Evolutionary conservation across 2,888 invertebrate species (phyloP), one percentile per base, ranked within the genome.

Genomic region (Reticulitermes lucifugus): DNA sequence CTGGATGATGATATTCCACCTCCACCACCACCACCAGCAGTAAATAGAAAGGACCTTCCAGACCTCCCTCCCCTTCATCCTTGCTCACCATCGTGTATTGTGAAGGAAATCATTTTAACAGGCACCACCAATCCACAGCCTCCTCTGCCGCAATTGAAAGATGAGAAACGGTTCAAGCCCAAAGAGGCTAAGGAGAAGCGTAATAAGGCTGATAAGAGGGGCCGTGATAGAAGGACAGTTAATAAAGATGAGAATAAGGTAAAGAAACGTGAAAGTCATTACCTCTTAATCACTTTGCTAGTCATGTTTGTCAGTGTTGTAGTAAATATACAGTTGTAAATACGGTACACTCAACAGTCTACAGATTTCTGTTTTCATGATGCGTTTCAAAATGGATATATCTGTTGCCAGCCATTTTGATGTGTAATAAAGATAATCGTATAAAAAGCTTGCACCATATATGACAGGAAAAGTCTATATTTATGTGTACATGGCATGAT

Each of bases 181-280:
- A 90, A 90, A 88, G 90, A 90, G 86, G 89, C 88, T 70, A 91
- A 91, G 88, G 90, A 91, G 83, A 90, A 91, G 88, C 90, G 89
- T 86, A 90, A 90, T 88, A 90, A 91, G 87, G 89, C 90, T 41
- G 90, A 90, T 87, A 90, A 90, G 88, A 90, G 89, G 85, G 89
- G 89, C 82, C 89, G 87, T 87, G 89, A 88, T 87, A 87, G 85
- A 88, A 88, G 88, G 88, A 65, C 25, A 65, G 84, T 81, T 83
- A 84, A 70, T 83, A 87, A 87, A 86, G 87, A 86, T 59, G 86
- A 86, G 22, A 83, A 80, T 25, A 87, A 87, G 86, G 86, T 86
- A 87, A 85, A 80, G 77, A 43, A 65, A 41, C 6, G 5, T 83
- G 25, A 0, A 55, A 55, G 55, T 18, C 18, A 55, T 14, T 55